These are phyloP conservation scores for Dolichotis patagonum DNA, from an alignment of 2,113 vertebrate species.

Conservation along the genomic window DNA sequence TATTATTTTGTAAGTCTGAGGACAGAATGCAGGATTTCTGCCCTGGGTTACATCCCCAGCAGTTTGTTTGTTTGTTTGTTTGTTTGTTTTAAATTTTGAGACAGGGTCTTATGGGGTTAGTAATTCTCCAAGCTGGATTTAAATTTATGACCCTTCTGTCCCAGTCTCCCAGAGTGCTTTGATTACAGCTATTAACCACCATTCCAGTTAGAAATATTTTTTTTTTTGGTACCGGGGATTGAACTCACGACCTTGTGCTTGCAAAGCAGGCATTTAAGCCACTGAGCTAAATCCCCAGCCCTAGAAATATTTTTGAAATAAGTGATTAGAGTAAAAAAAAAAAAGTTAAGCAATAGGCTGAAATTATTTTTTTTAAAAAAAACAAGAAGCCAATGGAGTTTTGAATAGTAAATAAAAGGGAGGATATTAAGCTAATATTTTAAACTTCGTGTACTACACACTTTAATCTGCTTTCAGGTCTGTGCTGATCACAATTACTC, in stretches of 20 bases:
- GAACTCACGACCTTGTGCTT: no score
- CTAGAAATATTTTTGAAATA: background rate
- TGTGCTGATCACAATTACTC: background rate
- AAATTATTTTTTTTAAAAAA: background rate
- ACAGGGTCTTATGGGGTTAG: background rate
- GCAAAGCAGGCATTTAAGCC: no score
- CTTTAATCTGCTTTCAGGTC: background rate
- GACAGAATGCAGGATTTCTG: background rate
- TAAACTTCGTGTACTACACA: background rate
- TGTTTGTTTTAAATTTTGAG: background rate
- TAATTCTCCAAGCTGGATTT: background rate
- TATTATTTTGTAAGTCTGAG: background rate
- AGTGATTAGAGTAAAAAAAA: background rate
- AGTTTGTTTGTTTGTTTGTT: background rate
- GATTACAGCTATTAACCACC: background rate
- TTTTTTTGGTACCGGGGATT: no score
- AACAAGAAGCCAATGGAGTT: background rate
- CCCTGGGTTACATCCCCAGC: background rate
- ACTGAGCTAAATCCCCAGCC: no score
- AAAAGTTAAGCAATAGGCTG: background rate
- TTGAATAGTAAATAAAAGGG: background rate
- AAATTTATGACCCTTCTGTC: background rate
- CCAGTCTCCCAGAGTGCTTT: background rate
- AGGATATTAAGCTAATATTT: background rate
- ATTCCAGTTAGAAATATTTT: background rate